Evolutionary conservation across 2,113 vertebrate species (phyloP).

Genomic region (Todiramphus chloris): DNA sequence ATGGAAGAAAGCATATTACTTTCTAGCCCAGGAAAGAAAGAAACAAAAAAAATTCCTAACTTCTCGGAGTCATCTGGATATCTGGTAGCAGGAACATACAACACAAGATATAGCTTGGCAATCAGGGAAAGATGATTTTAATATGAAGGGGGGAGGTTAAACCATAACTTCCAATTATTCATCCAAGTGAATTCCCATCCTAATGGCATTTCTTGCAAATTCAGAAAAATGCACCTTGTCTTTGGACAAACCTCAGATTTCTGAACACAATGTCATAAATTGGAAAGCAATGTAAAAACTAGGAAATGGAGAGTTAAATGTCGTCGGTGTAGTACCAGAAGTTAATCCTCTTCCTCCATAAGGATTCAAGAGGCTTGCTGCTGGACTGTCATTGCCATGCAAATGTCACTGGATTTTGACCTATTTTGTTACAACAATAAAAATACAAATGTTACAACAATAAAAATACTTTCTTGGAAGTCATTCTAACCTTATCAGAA

Average conservation of each 20-base stretch:
- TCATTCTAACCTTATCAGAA: neutral
- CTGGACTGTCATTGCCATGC: neutral
- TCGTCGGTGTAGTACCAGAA: neutral
- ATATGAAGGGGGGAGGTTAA: neutral
- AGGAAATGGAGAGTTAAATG: neutral
- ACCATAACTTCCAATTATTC: neutral
- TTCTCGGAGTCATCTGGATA: neutral
- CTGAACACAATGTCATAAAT: neutral
- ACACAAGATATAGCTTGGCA: neutral
- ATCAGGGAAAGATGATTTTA: neutral
- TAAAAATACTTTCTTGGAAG: neutral
- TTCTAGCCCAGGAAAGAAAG: neutral
- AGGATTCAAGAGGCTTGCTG: neutral
- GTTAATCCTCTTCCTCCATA: neutral
- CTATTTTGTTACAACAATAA: neutral
- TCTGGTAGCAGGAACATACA: neutral
- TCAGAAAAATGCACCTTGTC: neutral
- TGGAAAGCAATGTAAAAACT: neutral
- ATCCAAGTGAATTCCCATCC: neutral
- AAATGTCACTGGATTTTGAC: neutral
- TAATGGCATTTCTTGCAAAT: neutral
- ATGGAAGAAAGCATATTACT: neutral
- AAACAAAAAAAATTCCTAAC: neutral
- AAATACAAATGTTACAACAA: neutral
- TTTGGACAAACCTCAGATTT: neutral